Conservation (phyloP, 2,888 invertebrate genomes). For the Enchytraeus crypticus region DNA sequence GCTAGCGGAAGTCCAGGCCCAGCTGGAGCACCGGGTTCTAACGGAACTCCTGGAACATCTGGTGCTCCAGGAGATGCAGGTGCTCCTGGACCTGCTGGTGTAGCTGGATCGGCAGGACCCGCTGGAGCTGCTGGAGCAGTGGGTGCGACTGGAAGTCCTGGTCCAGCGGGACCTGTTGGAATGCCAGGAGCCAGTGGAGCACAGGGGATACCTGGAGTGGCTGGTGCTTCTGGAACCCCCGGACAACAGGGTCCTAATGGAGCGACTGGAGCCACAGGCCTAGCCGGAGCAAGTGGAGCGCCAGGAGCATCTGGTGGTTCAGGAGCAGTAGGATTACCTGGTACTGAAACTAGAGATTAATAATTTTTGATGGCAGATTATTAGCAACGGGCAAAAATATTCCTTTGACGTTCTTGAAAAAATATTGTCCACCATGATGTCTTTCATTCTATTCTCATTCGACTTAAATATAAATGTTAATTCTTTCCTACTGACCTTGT, state of each 20-base stretch:
- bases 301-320: conserved; percentile 26
- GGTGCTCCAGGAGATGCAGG: not conserved
- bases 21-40: not conserved
- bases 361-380: not conserved
- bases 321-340: conserved; percentile 3
- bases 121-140: conserved; percentile 4
- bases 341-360: conserved; percentile 3
- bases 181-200: conserved; percentile 6
- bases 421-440: no score
- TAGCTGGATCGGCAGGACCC: conserved; percentile 4
- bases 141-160: conserved; percentile 1
- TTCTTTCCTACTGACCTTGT: no score
- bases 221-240: conserved; percentile 4
- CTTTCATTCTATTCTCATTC: no score
- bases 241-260: not conserved
- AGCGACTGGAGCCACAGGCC: not conserved
- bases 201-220: not conserved
- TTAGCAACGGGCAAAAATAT: no score
- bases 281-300: conserved; percentile 23
- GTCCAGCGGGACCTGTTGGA: not conserved
- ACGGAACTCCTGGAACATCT: not conserved
- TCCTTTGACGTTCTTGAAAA: no score
- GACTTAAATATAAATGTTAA: no score
- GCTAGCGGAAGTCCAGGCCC: not conserved
- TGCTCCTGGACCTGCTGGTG: not conserved